Base-by-base conservation (phyloP, 2,888 invertebrate species). In the Leistus spinibarbis region DNA sequence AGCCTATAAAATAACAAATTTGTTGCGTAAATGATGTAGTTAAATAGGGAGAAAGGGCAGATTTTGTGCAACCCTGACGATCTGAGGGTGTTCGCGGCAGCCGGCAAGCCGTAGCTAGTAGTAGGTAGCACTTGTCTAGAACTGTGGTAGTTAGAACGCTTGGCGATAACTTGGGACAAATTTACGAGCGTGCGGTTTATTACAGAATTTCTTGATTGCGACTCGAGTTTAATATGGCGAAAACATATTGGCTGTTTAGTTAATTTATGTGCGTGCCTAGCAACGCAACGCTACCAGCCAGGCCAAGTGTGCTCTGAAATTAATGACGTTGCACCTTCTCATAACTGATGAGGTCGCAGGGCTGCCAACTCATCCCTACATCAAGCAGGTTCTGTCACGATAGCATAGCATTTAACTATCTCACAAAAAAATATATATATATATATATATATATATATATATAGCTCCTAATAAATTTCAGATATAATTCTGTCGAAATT, bases 201-300 rank as follows among this genome's bases (percentile, higher is more conserved):
- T 73, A 73, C 67, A 73, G 73, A 73, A 73, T 73, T 73, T 73
- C 73, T 73, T 73, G 73, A 73, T 73, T 73, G 67, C 73, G 73
- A 67, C 73, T 73, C 73, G 53, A 73, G 67, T 73, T 73, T 73
- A 73, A 73, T 73, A 73, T 73, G 73, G 73, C 67, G 73, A 73
- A 73, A 73, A 73, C 73, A 73, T 73, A 73, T 73, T 73, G 73
- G 73, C 73, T 73, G 73, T 73, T 73, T 73, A 60, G 57, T 73
- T 73, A 73, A 73, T 73, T 73, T 73, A 73, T 73, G 73, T 73
- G 67, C 73, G 72, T 72, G 72, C 27, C 27, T 60, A 57, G 72
- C 24, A 65, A 65, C 56, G 54, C 72, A 72, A n/a, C n/a, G n/a
- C n/a, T n/a, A n/a, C n/a, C n/a, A n/a, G n/a, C n/a, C n/a, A n/a